Evolutionary conservation across 2,888 invertebrate species (phyloP).

Genomic region (Gasteruption jaculator): DNA sequence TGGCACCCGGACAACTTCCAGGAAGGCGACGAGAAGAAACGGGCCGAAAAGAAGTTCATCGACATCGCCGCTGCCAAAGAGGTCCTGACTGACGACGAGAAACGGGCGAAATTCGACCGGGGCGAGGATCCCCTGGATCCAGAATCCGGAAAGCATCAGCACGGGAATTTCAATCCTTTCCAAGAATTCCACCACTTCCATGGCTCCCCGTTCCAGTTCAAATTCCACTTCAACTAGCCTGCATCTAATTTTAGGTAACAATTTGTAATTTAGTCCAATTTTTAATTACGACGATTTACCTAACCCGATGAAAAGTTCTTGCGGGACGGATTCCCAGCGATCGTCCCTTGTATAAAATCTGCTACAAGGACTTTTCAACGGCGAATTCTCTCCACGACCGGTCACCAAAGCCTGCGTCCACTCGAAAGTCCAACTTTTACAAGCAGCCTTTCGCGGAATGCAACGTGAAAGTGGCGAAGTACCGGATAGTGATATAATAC

Average conservation of each 20-base stretch:
- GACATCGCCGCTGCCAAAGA: slow-evolving; percentile 99
- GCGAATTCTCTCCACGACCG: no score
- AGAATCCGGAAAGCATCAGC: slow-evolving; percentile 65
- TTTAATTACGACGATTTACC: no score
- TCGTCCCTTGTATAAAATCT: no score
- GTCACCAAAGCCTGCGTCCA: no score
- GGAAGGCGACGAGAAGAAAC: slow-evolving; percentile 81
- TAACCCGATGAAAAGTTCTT: no score
- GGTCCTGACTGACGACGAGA: slow-evolving; percentile 86
- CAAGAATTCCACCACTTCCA: slow-evolving; percentile 65
- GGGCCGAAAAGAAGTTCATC: slow-evolving; percentile 96
- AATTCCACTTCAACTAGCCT: slow-evolving; percentile 88
- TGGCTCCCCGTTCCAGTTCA: slow-evolving; percentile 92
- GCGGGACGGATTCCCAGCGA: no score
- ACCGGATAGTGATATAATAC: no score
- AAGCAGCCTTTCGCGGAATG: no score
- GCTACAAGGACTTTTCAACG: no score
- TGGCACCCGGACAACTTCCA: slow-evolving; percentile 98
- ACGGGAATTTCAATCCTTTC: slow-evolving; percentile 69
- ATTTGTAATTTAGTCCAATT: no score
- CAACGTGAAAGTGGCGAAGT: no score
- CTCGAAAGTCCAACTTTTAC: no score
- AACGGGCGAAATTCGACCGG: slow-evolving; percentile 87
- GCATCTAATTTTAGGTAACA: slow-evolving; percentile 2
- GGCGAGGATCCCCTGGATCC: slow-evolving; percentile 98